Conservation (phyloP, 2,888 invertebrate species). For the Lasioglossum vierecki region DNA sequence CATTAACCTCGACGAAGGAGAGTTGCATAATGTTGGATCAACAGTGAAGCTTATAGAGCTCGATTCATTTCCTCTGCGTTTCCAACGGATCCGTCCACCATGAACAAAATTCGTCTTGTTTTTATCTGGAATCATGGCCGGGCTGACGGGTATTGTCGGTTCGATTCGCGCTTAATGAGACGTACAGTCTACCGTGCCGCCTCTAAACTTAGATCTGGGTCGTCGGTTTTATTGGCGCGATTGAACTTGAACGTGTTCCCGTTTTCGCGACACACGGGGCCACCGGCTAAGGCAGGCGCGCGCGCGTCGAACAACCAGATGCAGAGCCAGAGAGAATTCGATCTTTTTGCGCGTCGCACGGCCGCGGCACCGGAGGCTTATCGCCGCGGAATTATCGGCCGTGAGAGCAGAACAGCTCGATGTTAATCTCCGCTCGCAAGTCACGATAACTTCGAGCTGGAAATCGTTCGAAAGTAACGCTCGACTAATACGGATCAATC, state of each 20-base stretch:
- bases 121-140: background rate
- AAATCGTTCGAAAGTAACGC: slow-evolving; percentile 21
- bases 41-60: too few species aligned
- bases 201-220: slow-evolving; percentile 64
- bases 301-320: background rate
- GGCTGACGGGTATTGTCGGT: slow-evolving; percentile 47
- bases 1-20: background rate
- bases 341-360: slow-evolving; percentile 10
- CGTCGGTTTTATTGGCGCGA: slow-evolving; percentile 63
- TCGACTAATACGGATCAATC: slow-evolving; percentile 23
- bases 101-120: background rate
- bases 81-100: background rate
- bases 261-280: slow-evolving; percentile 33
- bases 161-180: slow-evolving; percentile 58
- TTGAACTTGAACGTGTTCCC: slow-evolving; percentile 66
- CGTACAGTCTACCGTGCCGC: slow-evolving; percentile 31
- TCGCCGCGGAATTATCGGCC: slow-evolving; percentile 31
- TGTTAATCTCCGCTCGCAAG: slow-evolving; percentile 24
- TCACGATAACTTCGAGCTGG: background rate
- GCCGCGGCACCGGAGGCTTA: background rate
- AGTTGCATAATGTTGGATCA: background rate
- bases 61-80: background rate
- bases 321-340: slow-evolving; percentile 14
- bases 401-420: background rate
- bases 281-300: background rate